Percentiles rank a stretch among this genome's conserved stretches.
phyloP scores from a whole-genome alignment of 1,140 invertebrate genomes.

The Zaprionus lachaisei region DNA sequence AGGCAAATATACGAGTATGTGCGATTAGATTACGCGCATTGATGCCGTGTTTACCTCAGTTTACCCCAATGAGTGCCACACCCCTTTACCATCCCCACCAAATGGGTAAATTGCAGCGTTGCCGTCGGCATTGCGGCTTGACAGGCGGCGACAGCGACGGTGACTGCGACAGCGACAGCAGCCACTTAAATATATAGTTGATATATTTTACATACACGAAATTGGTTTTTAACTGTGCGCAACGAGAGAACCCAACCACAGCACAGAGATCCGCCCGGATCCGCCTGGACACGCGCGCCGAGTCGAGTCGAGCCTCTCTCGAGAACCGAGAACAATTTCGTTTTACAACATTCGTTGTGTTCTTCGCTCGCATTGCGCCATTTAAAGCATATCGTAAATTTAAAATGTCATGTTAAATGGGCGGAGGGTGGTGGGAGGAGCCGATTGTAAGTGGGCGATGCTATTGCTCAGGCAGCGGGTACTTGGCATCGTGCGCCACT shows the following conservation, averaged over 20 bases:
- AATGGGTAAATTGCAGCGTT: constrained; percentile 67
- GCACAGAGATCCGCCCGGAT: constrained; percentile 3
- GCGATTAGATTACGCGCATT: constrained; percentile 49
- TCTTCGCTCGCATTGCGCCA: constrained; percentile 72
- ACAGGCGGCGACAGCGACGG: constrained; percentile 57
- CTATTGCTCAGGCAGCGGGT: constrained; percentile 31
- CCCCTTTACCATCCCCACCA: constrained; percentile 29
- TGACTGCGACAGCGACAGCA: constrained; percentile 43
- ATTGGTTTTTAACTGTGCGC: constrained; percentile 80
- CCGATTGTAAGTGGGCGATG: constrained; percentile 55
- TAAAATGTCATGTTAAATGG: constrained; percentile 81
- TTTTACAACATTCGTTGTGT: constrained; percentile 81
- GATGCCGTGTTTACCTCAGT: constrained; percentile 53
- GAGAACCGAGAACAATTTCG: constrained; percentile 73
- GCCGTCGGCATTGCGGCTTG: constrained; percentile 65
- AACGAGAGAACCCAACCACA: constrained; percentile 51
- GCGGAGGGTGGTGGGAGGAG: constrained; percentile 11
- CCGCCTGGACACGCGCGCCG: constrained; percentile 20
- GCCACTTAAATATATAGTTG: constrained; percentile 81
- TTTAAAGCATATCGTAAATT: constrained; percentile 83
- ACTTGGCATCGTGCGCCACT: constrained; percentile 68
- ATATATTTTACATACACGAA: constrained; percentile 83
- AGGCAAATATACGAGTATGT: constrained; percentile 22
- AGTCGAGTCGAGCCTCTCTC: constrained; percentile 25
- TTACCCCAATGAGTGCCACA: constrained; percentile 37